These are phyloP conservation scores for Nymphalis io DNA, from an alignment of 1,140 invertebrate genomes.

Conservation along the genomic window DNA sequence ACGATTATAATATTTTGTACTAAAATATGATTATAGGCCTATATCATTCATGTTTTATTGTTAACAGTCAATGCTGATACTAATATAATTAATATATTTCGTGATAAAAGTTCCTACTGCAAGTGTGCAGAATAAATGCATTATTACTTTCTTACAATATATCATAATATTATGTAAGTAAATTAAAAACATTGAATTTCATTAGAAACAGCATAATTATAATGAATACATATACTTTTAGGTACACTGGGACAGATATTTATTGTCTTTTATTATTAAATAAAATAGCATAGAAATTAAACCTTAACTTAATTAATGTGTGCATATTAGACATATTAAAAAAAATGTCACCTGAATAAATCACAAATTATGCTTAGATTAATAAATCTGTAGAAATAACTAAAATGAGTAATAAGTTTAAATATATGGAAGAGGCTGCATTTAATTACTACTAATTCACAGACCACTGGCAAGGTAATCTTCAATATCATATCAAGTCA, in stretches of 20 bases:
- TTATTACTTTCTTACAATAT: background rate
- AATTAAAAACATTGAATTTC: conserved; percentile 1
- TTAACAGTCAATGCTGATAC: background rate
- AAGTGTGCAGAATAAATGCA: conserved; percentile 21
- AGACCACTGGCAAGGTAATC: conserved; percentile 32
- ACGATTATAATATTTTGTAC: conserved; percentile 15
- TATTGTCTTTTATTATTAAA: background rate
- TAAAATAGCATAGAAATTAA: background rate
- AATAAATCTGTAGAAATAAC: background rate
- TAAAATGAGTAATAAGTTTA: background rate
- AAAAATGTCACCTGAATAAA: conserved; percentile 29
- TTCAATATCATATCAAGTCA: conserved; percentile 11
- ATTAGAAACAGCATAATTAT: background rate
- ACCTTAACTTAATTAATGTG: conserved; percentile 10
- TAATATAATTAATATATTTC: conserved; percentile 6
- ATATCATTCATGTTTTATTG: background rate
- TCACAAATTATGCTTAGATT: conserved; percentile 29
- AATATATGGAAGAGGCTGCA: background rate
- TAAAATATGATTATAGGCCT: conserved; percentile 15
- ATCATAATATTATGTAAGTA: background rate
- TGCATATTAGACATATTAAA: background rate
- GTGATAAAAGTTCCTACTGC: conserved; percentile 14
- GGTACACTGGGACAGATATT: conserved; percentile 21
- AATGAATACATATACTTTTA: background rate
- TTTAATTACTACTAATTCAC: conserved; percentile 19